phyloP scores from a whole-genome alignment of 1,140 invertebrate species.

The Pogonomyrmex barbatus region DNA sequence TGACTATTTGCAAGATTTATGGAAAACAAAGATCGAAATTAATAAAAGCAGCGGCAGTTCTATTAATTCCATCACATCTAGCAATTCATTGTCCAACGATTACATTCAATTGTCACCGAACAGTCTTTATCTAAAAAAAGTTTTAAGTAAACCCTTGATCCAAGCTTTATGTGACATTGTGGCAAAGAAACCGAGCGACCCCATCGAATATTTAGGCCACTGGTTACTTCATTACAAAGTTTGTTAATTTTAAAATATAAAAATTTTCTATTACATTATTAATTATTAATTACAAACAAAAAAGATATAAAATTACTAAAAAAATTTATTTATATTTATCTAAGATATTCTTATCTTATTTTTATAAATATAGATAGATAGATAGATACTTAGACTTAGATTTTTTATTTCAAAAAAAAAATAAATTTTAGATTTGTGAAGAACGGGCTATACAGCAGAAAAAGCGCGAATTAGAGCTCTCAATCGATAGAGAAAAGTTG shows the following conservation, averaged over 20 bases:
- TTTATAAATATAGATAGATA: too few relatives aligned
- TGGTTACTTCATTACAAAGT: slow-evolving; percentile 80
- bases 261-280: not conserved
- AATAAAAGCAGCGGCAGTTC: not conserved
- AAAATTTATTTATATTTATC: not conserved
- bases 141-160: slow-evolving; percentile 68
- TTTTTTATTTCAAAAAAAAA: slow-evolving; percentile 7
- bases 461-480: slow-evolving; percentile 68
- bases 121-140: slow-evolving; percentile 66
- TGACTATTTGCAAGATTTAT: slow-evolving; percentile 27
- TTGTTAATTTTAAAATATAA: slow-evolving; percentile 19
- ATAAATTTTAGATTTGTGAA: slow-evolving; percentile 69
- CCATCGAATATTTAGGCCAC: slow-evolving; percentile 79
- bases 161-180: slow-evolving; percentile 74
- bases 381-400: not conserved
- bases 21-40: not conserved
- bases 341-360: not conserved
- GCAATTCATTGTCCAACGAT: slow-evolving; percentile 31
- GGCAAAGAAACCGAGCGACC: slow-evolving; percentile 76
- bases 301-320: not conserved
- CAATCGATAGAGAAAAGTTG: slow-evolving; percentile 54
- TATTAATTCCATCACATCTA: slow-evolving; percentile 24
- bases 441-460: slow-evolving; percentile 65
- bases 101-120: slow-evolving; percentile 31
- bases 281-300: not conserved